phyloP scores from a whole-genome alignment of 2,888 invertebrate genomes.

The Calliopum simillimum region DNA sequence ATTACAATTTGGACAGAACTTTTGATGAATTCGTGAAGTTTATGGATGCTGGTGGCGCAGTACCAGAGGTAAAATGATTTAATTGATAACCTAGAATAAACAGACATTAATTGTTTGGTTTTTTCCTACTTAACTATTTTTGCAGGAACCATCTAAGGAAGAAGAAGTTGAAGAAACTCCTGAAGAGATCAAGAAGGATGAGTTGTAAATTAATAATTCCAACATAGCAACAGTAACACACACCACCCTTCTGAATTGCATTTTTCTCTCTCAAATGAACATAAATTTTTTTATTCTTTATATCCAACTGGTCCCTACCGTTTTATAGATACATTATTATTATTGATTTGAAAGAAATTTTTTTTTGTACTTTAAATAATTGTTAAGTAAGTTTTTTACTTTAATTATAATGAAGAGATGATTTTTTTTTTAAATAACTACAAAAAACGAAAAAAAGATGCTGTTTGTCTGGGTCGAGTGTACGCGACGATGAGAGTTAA shows the following conservation, averaged over 20 bases:
- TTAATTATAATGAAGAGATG: constrained; percentile 22
- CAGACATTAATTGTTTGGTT: neutral
- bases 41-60: constrained; percentile 89
- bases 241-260: constrained; percentile 16
- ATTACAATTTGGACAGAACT: constrained; percentile 96
- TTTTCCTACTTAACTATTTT: neutral
- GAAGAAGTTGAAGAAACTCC: constrained; percentile 58
- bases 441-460: constrained; percentile 8
- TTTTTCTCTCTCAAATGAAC: constrained; percentile 27
- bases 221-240: constrained; percentile 23
- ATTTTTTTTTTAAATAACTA: neutral
- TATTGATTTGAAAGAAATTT: constrained; percentile 11
- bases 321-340: constrained; percentile 40
- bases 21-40: constrained; percentile 93
- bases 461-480: constrained; percentile 10
- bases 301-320: neutral
- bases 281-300: constrained; percentile 24
- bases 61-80: constrained; percentile 71
- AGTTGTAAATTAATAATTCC: constrained; percentile 62
- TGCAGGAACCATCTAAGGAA: constrained; percentile 48
- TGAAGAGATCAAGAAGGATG: constrained; percentile 65
- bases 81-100: neutral
- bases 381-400: constrained; percentile 30
- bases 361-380: constrained; percentile 40
- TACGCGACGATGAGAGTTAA: constrained; percentile 41